Evolutionary conservation across 1,140 invertebrate species (phyloP), one percentile per base, ranked within the genome.

Genomic region (Euborellia annulipes): DNA sequence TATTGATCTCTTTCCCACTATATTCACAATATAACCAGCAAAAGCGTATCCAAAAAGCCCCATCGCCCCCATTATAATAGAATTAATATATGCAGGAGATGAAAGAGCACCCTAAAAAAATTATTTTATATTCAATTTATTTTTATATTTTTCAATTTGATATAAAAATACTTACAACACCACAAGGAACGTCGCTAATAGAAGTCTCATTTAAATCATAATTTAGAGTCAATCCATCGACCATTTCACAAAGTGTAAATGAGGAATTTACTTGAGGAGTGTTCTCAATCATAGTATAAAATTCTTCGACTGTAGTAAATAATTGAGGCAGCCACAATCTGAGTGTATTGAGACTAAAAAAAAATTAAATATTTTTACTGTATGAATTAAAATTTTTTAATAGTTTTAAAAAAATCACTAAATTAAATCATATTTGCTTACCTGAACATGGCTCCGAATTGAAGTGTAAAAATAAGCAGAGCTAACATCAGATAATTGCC

Each of bases 311-410:
- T 57, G 62, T 61, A 0, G 59, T 51, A 23, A 65, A 64, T 3
- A 65, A 41, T 43, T 64, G 62, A 1, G 63, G 63, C 63, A 64
- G 61, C 63, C 63, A 65, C 17, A 64, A 52, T 40, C 60, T 55
- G 3, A 65, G 45, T 2, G 63, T 61, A 41, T 62, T 65, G 1
- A 61, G 63, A 17, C 63, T 64, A 44, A 16, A n/a, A 27, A 17
- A 27, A 36, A n/a, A 36, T 2, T 34, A n/a, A 30, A 13, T 13
- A 13, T 14, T n/a, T 30, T 17, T 17, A n/a, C n/a, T n/a, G 3
- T 6, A 30, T 19, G 7, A 32, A 6, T 32, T 43, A 11, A 3
- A 32, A n/a, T 13, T 14, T 6, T 13, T 43, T 43, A 30, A 4
- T 11, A 27, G 30, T 43, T 13, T 23, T 27, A 11, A 27, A 27